Evolutionary conservation across 2,113 vertebrate genomes (phyloP).

Genomic region (Ptilonorhynchus violaceus): DNA sequence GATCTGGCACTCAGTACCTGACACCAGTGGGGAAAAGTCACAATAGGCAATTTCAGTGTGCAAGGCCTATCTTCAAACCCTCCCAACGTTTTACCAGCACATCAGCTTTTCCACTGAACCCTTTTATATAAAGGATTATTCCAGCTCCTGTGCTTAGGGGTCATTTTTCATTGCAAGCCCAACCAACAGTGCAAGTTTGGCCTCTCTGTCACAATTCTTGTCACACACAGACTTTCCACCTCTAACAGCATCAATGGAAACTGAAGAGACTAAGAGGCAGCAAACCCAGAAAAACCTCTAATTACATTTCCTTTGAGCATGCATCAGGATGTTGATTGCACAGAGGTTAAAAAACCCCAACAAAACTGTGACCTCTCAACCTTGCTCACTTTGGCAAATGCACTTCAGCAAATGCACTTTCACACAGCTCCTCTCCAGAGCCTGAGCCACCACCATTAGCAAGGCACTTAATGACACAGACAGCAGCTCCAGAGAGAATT

Average conservation of each 20-base stretch:
- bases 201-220: not conserved
- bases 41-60: not conserved
- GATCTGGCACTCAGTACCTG: not conserved
- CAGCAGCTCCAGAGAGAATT: not conserved
- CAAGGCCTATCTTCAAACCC: not conserved
- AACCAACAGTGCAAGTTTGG: not conserved
- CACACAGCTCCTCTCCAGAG: not conserved
- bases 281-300: not conserved
- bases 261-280: not conserved
- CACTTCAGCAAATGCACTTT: not conserved
- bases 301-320: accelerated
- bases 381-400: not conserved
- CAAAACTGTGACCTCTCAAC: not conserved
- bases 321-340: not conserved
- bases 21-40: not conserved
- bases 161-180: not conserved
- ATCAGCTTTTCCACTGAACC: constrained; percentile 18
- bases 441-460: not conserved
- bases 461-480: not conserved
- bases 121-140: constrained; percentile 30
- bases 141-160: not conserved
- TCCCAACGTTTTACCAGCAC: not conserved
- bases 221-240: not conserved
- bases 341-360: not conserved
- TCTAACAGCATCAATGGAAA: not conserved